Evolutionary conservation across 2,888 invertebrate genomes (phyloP).

Genomic region (Pimpla rufipes): DNA sequence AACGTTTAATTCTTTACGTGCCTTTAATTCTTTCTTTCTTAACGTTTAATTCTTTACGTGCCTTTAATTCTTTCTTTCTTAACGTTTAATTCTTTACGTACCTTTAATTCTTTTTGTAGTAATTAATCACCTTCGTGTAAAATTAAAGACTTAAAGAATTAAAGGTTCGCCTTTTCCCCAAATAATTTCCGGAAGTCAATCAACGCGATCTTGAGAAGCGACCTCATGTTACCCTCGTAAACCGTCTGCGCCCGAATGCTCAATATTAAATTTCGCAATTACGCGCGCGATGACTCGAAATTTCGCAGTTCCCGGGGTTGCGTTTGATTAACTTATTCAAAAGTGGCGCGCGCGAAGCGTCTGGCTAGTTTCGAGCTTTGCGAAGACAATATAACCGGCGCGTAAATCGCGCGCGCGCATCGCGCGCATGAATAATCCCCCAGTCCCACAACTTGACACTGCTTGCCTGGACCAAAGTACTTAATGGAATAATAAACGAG

Average conservation of each 20-base stretch:
- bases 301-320: not conserved
- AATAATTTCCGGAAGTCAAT: not conserved
- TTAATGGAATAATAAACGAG: constrained; percentile 80
- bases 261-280: constrained; percentile 22
- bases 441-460: constrained; percentile 75
- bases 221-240: not conserved
- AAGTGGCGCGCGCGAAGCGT: constrained; percentile 2
- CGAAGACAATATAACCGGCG: constrained; percentile 44
- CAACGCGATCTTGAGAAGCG: not conserved
- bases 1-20: too few species aligned
- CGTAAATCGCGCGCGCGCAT: constrained; percentile 49
- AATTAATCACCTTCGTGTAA: too few species aligned
- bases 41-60: too few species aligned
- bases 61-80: too few species aligned
- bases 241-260: not conserved
- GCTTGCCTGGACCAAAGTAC: constrained; percentile 73
- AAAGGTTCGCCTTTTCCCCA: too few species aligned
- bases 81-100: too few species aligned
- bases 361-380: constrained; percentile 46
- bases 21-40: too few species aligned
- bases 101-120: too few species aligned
- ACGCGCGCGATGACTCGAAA: not conserved
- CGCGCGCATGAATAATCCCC: constrained; percentile 74
- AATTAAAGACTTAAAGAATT: too few species aligned
- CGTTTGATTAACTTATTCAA: constrained; percentile 45